phyloP scores from a whole-genome alignment of 2,888 invertebrate species.

The Mimumesa dahlbomi region DNA sequence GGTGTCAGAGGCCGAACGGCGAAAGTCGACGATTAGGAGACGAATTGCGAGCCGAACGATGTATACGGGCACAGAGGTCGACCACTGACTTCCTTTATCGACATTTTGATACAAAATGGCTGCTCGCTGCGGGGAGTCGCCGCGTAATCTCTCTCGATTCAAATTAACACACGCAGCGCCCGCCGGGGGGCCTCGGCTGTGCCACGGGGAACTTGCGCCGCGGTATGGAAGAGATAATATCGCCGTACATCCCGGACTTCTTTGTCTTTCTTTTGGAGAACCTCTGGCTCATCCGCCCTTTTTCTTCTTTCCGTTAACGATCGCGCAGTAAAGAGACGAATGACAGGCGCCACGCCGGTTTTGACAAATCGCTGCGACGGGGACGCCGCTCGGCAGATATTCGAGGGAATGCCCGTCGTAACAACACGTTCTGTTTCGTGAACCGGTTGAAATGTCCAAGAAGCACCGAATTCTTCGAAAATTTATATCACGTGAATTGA shows the following conservation, averaged over 20 bases:
- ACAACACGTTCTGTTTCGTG: constrained; percentile 50
- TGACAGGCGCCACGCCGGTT: constrained; percentile 67
- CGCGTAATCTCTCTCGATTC: constrained; percentile 84
- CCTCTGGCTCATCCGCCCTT: constrained; percentile 31
- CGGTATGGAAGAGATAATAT: constrained; percentile 76
- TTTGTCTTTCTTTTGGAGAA: constrained; percentile 63
- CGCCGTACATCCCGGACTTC: constrained; percentile 64
- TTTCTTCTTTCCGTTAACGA: constrained; percentile 61
- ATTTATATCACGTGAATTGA: constrained; percentile 6
- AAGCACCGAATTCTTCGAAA: constrained; percentile 10
- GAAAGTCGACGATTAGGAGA: constrained; percentile 55
- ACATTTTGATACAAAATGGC: constrained; percentile 81
- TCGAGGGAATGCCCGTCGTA: constrained; percentile 29
- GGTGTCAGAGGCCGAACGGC: too few species aligned
- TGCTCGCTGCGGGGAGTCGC: constrained; percentile 78
- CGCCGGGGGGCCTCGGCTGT: constrained; percentile 65
- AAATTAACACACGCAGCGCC: constrained; percentile 83
- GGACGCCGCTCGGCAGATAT: constrained; percentile 51
- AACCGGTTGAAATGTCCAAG: neutral
- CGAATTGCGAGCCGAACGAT: constrained; percentile 35
- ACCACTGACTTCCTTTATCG: constrained; percentile 78
- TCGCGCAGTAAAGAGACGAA: constrained; percentile 66
- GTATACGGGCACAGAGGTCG: constrained; percentile 36
- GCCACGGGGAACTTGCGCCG: constrained; percentile 70
- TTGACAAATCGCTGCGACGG: constrained; percentile 68